Base-by-base conservation (phyloP, 2,888 invertebrate genomes). In the Euzetes globulus region DNA sequence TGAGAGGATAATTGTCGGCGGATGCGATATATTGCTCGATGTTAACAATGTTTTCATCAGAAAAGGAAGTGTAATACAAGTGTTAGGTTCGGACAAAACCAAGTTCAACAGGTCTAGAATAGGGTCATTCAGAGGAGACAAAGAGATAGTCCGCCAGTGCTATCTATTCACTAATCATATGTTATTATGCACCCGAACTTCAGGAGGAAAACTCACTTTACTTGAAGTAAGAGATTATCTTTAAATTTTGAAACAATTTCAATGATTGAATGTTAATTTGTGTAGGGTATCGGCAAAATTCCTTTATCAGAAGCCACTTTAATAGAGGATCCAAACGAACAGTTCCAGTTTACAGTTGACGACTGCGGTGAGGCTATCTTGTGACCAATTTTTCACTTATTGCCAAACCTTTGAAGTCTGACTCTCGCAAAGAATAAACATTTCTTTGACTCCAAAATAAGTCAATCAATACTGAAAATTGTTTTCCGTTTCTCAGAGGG, bases 1-100 rank as follows among this genome's bases (percentile, higher is more conserved):
- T 37, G 94, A 94, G 83, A 85, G 94, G 70, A 94, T 94, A 92
- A 94, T 94, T 77, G 90, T 93, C 1, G 94, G 94, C 82, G 94
- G 94, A 19, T 94, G 94, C 83, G 94, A 94, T 81, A 93, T 94
- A 80, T 85, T 94, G 60, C 85, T 94, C 72, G 94, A 94, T 81
- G 93, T 94, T 27, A 94, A 93, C 83, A 94, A 94, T 86, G 92
- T 94, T 41, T 94, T 94, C 83, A 92, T 94, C 55, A 86, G 94
- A 78, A 93, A 94, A 88, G 79, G 79, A 29, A 77, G 76, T 74
- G 77, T 79, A 4, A 76, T 79, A 41, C 79, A 79, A 72, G 78
- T 79, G 1, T 19, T 79, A n/a, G 76, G 76, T 22, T 75, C 77
- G n/a, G 77, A 78, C 29, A 78, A 78, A 68, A 68, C 73, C 1